These are phyloP conservation scores for Aporrectodea caliginosa DNA, from an alignment of 1,140 invertebrate species.

Conservation along the genomic window DNA sequence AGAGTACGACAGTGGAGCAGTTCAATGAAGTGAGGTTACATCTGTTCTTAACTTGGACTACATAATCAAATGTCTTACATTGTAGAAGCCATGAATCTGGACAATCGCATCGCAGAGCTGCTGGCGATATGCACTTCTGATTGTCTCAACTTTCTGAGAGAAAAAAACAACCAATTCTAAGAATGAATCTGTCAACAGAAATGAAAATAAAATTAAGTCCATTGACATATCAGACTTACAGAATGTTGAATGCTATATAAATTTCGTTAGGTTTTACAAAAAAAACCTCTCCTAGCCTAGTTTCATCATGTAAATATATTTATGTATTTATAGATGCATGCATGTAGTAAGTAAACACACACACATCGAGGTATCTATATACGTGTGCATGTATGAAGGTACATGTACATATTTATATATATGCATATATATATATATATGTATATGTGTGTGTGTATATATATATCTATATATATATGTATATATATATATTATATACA, in stretches of 20 bases:
- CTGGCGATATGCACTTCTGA: neutral
- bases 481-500: no score
- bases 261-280: neutral
- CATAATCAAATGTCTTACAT: neutral
- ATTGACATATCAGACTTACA: neutral
- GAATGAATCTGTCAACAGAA: no score
- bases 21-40: no score
- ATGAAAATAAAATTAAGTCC: neutral
- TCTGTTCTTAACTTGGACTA: no score
- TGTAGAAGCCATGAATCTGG: neutral
- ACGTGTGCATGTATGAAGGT: no score
- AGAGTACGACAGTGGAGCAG: no score
- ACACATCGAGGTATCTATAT: no score
- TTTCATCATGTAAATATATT: neutral
- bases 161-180: neutral
- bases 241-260: neutral
- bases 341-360: neutral
- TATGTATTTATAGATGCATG: neutral
- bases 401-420: no score
- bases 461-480: no score
- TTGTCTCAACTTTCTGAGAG: neutral
- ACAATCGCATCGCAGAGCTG: neutral
- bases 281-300: neutral
- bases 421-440: no score
- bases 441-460: no score